phyloP scores from a whole-genome alignment of 2,113 vertebrate species.

The Microtus pennsylvanicus region DNA sequence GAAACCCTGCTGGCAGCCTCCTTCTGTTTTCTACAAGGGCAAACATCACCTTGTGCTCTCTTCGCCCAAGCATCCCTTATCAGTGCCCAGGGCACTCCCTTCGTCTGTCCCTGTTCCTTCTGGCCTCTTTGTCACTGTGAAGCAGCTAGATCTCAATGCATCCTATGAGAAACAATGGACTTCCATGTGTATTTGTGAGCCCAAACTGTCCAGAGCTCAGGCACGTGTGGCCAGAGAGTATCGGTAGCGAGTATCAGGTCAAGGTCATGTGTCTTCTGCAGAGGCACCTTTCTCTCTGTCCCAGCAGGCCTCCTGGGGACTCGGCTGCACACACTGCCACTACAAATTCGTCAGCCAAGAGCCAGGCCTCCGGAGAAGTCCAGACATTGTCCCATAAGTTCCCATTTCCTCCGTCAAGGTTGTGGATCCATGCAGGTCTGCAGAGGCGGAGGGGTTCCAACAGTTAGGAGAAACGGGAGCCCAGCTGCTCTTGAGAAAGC shows the following conservation, averaged over 20 bases:
- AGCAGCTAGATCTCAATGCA: neutral
- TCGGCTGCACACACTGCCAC: fast-evolving
- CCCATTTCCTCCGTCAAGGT: neutral
- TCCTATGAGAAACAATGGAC: neutral
- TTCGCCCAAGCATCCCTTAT: neutral
- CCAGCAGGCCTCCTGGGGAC: neutral
- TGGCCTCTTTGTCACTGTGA: neutral
- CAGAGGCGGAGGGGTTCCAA: neutral
- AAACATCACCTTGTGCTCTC: neutral
- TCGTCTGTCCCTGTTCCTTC: neutral
- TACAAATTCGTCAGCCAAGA: neutral
- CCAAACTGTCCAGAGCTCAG: neutral
- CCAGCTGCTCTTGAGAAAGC: neutral
- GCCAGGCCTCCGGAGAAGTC: neutral
- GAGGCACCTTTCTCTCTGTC: neutral
- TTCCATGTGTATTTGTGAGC: neutral
- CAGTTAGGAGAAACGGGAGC: fast-evolving
- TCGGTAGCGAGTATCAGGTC: neutral
- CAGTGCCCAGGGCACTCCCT: neutral
- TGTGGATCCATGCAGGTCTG: neutral
- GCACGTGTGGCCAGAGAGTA: neutral
- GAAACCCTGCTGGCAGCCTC: neutral
- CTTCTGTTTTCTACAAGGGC: slow-evolving; percentile 10
- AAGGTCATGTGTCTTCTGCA: neutral
- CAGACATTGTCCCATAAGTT: neutral